Conservation (phyloP, 2,888 invertebrate species). For the Apodemia duryi region DNA sequence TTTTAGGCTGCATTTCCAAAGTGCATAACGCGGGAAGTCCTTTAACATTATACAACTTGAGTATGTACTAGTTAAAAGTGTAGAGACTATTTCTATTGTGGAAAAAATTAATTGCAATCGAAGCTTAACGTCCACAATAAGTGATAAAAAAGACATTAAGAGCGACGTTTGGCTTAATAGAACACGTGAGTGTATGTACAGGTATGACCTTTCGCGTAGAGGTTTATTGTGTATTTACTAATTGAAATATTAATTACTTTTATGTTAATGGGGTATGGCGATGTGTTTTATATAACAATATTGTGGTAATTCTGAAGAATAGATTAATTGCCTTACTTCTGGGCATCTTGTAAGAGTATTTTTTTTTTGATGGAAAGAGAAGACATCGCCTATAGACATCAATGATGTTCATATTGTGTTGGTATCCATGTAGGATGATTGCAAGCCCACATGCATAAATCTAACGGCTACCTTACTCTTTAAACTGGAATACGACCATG, state of each 20-base stretch:
- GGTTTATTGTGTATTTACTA: neutral
- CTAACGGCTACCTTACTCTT: no score
- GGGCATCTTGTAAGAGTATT: no score
- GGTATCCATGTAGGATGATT: no score
- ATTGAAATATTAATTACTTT: constrained; percentile 5
- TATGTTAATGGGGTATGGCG: neutral
- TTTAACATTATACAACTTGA: neutral
- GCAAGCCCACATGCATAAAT: no score
- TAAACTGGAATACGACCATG: no score
- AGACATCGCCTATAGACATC: no score
- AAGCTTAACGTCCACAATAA: neutral
- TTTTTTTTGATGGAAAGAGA: no score
- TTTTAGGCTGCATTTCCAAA: neutral
- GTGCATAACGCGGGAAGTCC: constrained; percentile 10
- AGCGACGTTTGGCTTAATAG: constrained; percentile 2
- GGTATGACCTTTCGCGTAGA: constrained; percentile 1
- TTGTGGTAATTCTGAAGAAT: no score
- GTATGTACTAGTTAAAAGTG: constrained; percentile 5
- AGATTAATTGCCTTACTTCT: no score
- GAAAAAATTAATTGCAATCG: neutral
- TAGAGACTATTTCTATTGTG: neutral
- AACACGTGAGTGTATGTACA: neutral
- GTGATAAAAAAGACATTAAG: constrained; percentile 1
- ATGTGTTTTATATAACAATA: neutral
- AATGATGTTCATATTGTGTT: no score